Base-by-base conservation (phyloP, 2,113 vertebrate genomes). In the Pipa parva region DNA sequence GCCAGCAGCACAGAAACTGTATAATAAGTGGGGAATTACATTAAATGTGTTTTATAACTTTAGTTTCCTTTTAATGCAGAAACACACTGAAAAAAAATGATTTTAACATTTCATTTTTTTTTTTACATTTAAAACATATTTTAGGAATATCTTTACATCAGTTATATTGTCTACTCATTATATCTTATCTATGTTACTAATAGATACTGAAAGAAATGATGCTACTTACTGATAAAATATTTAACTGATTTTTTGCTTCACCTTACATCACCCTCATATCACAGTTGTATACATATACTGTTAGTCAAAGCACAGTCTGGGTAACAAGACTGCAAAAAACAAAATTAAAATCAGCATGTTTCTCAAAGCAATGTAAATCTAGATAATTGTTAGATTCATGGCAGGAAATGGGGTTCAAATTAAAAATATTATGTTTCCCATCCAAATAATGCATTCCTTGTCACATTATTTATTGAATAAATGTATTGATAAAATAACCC, bases 271-370 rank as follows among this genome's bases (percentile, higher is more conserved):
- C 50, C 50, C 17, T 52, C 12, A 27, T 21, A 54, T 24, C 15
- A 17, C 22, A 17, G 2, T 27, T 28, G 12, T 13, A 12, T 17
- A n/a, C 10, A 26, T n/a, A 27, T 54, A 54, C 13, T 54, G 25
- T 17, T 22, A 54, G 50, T 26, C 50, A 25, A 25, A 25, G 25
- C 26, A 15, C 25, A 25, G 50, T 25, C 24, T 17, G 25, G n/a
- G 26, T 54, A 11, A 25, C 25, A 27, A 13, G 12, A 7, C 50
- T 54, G 24, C 13, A 26, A 6, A 42, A 54, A 49, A 7, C 25
- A 54, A 54, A 54, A 26, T 28, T 54, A 25, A 54, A 28, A 54
- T 25, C 50, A 54, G 50, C 50, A 27, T 54, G 50, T 54, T 54
- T 26, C 50, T n/a, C 25, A 50, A 50, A 21, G 8, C 20, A 3